Percentiles rank a stretch among this genome's conserved stretches.
Evolutionary conservation across 1,140 invertebrate genomes (phyloP).

Genomic region (Ips typographus): DNA sequence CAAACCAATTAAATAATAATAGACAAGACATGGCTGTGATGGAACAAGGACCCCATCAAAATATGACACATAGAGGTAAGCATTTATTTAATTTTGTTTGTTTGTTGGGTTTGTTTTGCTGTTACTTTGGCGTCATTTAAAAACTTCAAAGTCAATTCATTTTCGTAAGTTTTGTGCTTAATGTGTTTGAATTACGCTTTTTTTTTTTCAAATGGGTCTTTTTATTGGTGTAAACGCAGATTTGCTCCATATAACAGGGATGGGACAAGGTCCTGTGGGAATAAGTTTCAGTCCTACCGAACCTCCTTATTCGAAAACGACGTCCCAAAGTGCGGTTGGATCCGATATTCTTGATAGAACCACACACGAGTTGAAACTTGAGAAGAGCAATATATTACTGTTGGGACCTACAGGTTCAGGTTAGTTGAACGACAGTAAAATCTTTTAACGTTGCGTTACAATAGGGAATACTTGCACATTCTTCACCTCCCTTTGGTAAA

Average conservation of each 20-base stretch:
- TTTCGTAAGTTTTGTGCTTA: too few relatives aligned
- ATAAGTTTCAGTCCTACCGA: constrained; percentile 37
- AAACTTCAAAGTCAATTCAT: too few relatives aligned
- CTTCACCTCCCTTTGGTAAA: too few relatives aligned
- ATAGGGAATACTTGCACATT: neutral
- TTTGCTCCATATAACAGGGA: constrained; percentile 80
- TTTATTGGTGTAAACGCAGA: constrained; percentile 57
- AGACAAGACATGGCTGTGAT: constrained; percentile 56
- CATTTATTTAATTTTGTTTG: too few relatives aligned
- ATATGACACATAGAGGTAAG: constrained; percentile 72
- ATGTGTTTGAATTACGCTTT: neutral
- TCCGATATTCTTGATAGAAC: constrained; percentile 86
- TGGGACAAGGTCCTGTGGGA: constrained; percentile 61
- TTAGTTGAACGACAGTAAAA: constrained; percentile 48
- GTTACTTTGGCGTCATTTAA: too few relatives aligned
- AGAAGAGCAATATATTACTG: constrained; percentile 97
- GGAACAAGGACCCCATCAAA: constrained; percentile 68
- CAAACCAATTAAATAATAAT: constrained; percentile 53
- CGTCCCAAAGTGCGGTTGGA: constrained; percentile 49
- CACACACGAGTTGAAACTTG: constrained; percentile 83
- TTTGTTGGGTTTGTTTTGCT: too few relatives aligned
- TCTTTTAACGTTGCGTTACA: neutral
- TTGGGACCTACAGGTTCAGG: constrained; percentile 97
- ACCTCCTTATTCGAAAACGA: constrained; percentile 16
- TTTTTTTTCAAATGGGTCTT: constrained; percentile 5